phyloP scores from a whole-genome alignment of 2,888 invertebrate genomes.

The Stegana nigrithorax region DNA sequence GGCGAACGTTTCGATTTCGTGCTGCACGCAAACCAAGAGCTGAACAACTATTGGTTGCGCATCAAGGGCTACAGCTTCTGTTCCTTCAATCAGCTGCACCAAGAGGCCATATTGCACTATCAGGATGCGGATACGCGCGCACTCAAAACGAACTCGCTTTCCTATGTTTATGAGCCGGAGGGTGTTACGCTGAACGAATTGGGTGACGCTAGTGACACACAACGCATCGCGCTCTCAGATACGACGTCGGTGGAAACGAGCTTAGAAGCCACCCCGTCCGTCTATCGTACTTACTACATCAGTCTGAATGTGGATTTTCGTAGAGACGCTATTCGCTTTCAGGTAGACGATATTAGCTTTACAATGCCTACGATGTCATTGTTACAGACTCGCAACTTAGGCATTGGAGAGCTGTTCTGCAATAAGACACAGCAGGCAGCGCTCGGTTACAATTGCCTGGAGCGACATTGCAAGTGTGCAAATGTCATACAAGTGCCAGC shows the following conservation, averaged over 20 bases:
- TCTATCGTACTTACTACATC: conserved; percentile 52
- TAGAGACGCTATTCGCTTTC: conserved; percentile 52
- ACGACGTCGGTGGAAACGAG: conserved; percentile 39
- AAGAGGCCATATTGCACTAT: conserved; percentile 62
- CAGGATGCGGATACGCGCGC: conserved; percentile 45
- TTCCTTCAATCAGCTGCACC: conserved; percentile 49
- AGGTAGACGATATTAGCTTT: conserved; percentile 63
- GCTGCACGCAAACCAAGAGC: conserved; percentile 55
- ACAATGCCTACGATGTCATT: conserved; percentile 55
- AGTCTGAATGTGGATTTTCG: conserved; percentile 51
- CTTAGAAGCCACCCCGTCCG: conserved; percentile 35
- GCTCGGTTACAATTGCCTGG: conserved; percentile 53
- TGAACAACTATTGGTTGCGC: conserved; percentile 62
- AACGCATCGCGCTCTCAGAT: conserved; percentile 46
- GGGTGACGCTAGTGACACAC: conserved; percentile 30
- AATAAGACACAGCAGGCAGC: conserved; percentile 53
- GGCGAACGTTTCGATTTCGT: conserved; percentile 64
- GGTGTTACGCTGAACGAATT: conserved; percentile 53
- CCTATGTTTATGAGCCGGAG: conserved; percentile 51
- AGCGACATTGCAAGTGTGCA: conserved; percentile 56
- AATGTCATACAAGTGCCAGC: conserved; percentile 63
- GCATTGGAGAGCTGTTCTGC: conserved; percentile 56
- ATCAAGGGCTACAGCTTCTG: conserved; percentile 62
- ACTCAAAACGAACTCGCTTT: conserved; percentile 43
- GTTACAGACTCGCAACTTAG: conserved; percentile 59